phyloP scores from a whole-genome alignment of 2,113 vertebrate species.

The Anolis sagrei region DNA sequence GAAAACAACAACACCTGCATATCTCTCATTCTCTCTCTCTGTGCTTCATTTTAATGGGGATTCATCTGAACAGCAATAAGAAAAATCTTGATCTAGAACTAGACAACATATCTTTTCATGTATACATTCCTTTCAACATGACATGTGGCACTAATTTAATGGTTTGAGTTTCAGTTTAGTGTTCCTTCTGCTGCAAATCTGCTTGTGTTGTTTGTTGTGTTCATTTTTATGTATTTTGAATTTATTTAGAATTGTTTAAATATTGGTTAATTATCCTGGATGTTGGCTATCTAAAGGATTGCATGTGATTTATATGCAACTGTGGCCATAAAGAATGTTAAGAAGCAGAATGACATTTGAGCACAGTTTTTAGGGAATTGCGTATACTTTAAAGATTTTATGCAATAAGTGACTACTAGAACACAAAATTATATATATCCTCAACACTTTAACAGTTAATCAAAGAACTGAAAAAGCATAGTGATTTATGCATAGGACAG shows the following conservation, averaged over 20 bases:
- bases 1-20: neutral
- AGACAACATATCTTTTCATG: neutral
- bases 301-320: neutral
- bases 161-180: neutral
- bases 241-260: neutral
- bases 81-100: neutral
- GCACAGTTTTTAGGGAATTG: neutral
- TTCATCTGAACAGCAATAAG: neutral
- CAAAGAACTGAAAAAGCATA: slow-evolving; percentile 22
- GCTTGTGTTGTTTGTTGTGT: neutral
- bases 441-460: neutral
- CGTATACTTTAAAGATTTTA: neutral
- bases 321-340: neutral
- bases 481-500: too few species aligned
- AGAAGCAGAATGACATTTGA: neutral
- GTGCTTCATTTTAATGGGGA: neutral
- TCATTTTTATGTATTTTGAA: neutral
- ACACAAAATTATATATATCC: neutral
- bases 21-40: too few species aligned
- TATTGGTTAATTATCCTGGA: neutral
- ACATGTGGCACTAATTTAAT: neutral
- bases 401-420: neutral
- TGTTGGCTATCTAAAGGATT: neutral
- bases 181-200: neutral
- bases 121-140: neutral